Evolutionary conservation across 1,140 invertebrate species (phyloP).

Genomic region (Pogonognathellus flavescens): DNA sequence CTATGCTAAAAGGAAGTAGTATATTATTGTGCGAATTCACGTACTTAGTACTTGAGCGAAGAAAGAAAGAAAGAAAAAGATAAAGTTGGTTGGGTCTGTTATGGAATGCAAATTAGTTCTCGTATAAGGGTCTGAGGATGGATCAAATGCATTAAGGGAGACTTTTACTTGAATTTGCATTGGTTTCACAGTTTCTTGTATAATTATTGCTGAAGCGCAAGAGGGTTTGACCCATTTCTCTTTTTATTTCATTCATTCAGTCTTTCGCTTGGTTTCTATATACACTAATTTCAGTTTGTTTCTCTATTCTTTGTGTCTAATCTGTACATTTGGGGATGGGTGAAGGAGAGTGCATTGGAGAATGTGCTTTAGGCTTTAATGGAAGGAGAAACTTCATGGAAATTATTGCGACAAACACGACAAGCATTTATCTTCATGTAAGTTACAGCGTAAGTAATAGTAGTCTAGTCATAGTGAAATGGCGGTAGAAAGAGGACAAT

Average conservation of each 20-base stretch:
- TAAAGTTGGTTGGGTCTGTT: background rate
- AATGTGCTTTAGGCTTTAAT: background rate
- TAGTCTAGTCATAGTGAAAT: background rate
- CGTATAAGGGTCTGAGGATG: background rate
- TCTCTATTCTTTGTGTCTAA: background rate
- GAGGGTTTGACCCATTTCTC: background rate
- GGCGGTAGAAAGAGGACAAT: background rate
- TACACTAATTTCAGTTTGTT: conserved; percentile 18
- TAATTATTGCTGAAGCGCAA: background rate
- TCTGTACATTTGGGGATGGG: background rate
- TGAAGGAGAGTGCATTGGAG: background rate
- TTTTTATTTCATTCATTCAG: conserved; percentile 22
- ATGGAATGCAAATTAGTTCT: conserved; percentile 32
- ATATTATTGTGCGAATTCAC: no score
- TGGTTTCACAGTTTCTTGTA: background rate
- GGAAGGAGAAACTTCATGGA: conserved; percentile 16
- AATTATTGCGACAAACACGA: conserved; percentile 6
- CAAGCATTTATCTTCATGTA: conserved; percentile 34
- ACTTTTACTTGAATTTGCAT: background rate
- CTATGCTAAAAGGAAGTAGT: no score
- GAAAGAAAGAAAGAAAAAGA: conserved; percentile 5
- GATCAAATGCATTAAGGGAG: conserved; percentile 14
- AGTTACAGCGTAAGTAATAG: conserved; percentile 6
- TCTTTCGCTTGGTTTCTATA: no score
- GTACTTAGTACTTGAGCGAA: no score